Conservation (phyloP, 1,140 invertebrate genomes). For the Diorhabda carinulata region DNA sequence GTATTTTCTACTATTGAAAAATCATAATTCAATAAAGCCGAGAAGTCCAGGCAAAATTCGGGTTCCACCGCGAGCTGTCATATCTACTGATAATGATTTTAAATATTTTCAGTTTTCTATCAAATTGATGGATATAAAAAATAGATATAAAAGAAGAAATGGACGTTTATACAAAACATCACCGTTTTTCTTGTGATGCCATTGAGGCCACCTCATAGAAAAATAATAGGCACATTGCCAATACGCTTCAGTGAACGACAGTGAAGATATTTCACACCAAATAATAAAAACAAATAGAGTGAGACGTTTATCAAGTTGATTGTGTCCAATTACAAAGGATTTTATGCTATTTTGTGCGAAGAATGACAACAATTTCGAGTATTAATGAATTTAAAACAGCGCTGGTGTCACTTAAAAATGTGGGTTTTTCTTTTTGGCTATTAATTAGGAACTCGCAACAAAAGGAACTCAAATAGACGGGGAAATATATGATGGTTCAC, state of each 20-base stretch:
- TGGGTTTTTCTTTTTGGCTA: no score
- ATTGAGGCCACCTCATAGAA: not conserved
- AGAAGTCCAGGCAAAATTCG: not conserved
- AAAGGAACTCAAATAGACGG: no score
- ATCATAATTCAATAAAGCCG: not conserved
- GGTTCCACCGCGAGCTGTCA: not conserved
- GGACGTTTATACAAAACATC: not conserved
- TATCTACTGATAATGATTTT: not conserved
- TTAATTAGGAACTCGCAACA: no score
- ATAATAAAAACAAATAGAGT: not conserved
- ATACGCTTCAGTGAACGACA: not conserved
- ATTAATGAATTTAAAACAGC: no score
- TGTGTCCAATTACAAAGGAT: not conserved
- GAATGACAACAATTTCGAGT: not conserved
- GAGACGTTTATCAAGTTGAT: not conserved
- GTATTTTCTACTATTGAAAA: no score
- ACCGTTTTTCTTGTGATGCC: not conserved
- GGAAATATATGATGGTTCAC: no score
- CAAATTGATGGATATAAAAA: not conserved
- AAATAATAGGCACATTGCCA: not conserved
- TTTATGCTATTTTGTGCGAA: not conserved
- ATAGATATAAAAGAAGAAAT: not conserved
- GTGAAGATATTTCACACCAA: not conserved
- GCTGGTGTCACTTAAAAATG: no score
- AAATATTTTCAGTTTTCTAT: not conserved